Conservation (phyloP, 2,113 vertebrate species). For the Poeciliopsis prolifica region DNA sequence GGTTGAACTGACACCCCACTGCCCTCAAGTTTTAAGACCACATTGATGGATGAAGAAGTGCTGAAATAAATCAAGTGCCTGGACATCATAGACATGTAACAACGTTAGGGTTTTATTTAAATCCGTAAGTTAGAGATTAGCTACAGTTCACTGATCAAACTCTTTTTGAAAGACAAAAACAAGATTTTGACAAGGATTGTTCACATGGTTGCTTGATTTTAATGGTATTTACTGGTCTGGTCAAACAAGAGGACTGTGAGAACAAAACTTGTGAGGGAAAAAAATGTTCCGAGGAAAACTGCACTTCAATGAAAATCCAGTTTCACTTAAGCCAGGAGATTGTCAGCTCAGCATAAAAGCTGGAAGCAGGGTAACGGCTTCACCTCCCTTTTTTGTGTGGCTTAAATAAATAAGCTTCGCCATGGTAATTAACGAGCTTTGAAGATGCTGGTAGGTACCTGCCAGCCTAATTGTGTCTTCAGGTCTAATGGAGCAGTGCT, state of each 20-base stretch:
- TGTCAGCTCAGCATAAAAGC: not conserved
- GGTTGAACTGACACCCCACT: too few species aligned
- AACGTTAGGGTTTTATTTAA: not conserved
- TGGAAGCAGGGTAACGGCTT: not conserved
- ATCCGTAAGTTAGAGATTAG: too few species aligned
- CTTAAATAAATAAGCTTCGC: slow-evolving; percentile 1
- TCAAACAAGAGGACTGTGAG: not conserved
- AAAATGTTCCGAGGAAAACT: not conserved
- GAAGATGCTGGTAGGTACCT: not conserved
- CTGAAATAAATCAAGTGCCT: too few species aligned
- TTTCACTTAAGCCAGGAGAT: slow-evolving; percentile 7
- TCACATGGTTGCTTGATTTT: not conserved
- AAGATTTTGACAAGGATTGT: not conserved
- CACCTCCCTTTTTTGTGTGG: not conserved
- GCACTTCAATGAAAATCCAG: not conserved
- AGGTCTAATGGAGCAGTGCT: not conserved
- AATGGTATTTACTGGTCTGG: not conserved
- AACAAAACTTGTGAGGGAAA: not conserved
- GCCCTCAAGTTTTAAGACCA: too few species aligned
- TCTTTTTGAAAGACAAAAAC: slow-evolving; percentile 2
- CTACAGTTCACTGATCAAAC: too few species aligned
- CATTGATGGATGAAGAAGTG: too few species aligned
- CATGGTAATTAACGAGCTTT: not conserved
- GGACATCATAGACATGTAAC: too few species aligned
- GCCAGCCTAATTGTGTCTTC: not conserved